Evolutionary conservation across 2,113 vertebrate genomes (phyloP).

Genomic region (Dasypus novemcinctus): DNA sequence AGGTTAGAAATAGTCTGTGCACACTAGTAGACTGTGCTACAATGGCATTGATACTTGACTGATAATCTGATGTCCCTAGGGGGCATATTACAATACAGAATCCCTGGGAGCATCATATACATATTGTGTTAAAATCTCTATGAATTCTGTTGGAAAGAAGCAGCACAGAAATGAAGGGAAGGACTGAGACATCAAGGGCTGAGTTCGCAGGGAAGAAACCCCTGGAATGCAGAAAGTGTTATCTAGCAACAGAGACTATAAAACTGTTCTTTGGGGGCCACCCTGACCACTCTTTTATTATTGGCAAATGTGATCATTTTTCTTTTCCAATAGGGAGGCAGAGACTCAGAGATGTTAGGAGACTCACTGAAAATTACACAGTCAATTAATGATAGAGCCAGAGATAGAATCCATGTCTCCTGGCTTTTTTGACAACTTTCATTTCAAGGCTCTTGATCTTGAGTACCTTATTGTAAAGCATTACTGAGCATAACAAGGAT

Average conservation of each 20-base stretch:
- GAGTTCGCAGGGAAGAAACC: neutral
- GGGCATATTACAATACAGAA: neutral
- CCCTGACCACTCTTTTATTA: neutral
- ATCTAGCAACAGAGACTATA: neutral
- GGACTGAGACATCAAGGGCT: neutral
- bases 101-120: neutral
- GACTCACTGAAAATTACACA: neutral
- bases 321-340: slow-evolving; percentile 4
- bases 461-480: neutral
- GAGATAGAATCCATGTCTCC: neutral
- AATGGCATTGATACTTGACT: neutral
- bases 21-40: neutral
- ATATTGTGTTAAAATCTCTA: neutral
- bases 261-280: neutral
- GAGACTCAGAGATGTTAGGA: neutral
- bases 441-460: neutral
- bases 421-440: neutral
- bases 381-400: neutral
- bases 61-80: neutral
- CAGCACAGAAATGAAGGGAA: neutral
- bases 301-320: neutral
- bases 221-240: neutral
- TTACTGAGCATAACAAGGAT: neutral
- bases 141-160: neutral
- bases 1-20: neutral